Evolutionary conservation across 1,140 invertebrate species (phyloP).

Genomic region (Zaprionus gabonicus): DNA sequence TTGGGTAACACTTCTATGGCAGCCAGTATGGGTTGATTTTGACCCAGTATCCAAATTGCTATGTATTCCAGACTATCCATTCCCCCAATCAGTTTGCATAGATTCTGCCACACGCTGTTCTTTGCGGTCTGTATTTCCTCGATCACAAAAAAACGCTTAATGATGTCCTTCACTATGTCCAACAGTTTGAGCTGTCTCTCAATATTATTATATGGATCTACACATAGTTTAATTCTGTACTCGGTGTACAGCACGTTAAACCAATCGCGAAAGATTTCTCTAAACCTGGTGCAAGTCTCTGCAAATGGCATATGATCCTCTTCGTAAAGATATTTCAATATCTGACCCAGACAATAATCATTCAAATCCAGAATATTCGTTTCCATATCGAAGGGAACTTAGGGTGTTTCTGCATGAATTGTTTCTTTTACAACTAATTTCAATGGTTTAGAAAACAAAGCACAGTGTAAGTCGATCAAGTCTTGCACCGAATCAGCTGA

Average conservation of each 20-base stretch:
- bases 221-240: neutral
- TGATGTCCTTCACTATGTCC: neutral
- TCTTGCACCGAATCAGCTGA: neutral
- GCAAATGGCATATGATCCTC: constrained; percentile 12
- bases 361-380: constrained; percentile 24
- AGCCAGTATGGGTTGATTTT: neutral
- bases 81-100: neutral
- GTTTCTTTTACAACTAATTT: neutral
- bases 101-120: neutral
- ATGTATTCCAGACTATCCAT: neutral
- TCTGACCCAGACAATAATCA: constrained; percentile 26
- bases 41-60: neutral
- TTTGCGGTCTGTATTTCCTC: neutral
- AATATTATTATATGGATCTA: neutral
- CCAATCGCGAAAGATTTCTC: neutral
- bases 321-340: constrained; percentile 14
- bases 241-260: neutral
- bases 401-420: neutral
- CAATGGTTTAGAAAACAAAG: neutral
- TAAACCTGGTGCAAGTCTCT: neutral
- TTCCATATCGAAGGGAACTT: neutral
- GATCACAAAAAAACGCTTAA: neutral
- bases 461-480: neutral
- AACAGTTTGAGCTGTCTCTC: neutral
- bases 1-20: neutral